These are phyloP conservation scores for Alligator mississippiensis DNA, from an alignment of 2,113 vertebrate species.

Conservation along the genomic window DNA sequence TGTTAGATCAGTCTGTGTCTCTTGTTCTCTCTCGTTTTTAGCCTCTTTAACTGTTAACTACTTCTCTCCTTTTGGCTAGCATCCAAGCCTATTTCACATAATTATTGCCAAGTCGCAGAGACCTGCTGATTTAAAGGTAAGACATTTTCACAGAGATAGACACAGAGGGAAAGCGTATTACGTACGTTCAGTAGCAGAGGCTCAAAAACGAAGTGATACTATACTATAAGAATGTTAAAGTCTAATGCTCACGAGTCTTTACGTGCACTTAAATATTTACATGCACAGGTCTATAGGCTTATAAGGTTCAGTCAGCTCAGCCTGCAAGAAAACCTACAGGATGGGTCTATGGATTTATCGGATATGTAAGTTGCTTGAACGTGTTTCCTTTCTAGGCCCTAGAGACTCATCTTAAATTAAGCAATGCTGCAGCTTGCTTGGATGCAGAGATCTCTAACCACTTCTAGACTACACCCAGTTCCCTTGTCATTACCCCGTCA, in stretches of 20 bases:
- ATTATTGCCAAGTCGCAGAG: not conserved
- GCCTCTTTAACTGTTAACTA: not conserved
- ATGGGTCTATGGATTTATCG: not conserved
- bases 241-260: not conserved
- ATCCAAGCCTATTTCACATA: not conserved
- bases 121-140: not conserved
- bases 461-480: not conserved
- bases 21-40: not conserved
- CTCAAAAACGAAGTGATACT: rapidly evolving
- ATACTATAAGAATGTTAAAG: not conserved
- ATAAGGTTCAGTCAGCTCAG: not conserved
- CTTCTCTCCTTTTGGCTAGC: not conserved
- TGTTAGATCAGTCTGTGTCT: not conserved
- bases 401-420: not conserved
- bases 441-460: not conserved
- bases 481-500: rapidly evolving
- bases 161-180: not conserved
- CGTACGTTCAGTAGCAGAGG: rapidly evolving
- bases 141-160: not conserved
- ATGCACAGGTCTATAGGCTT: not conserved
- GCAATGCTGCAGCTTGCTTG: not conserved
- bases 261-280: not conserved
- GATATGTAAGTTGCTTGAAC: not conserved
- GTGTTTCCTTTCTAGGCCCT: not conserved
- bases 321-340: not conserved